Percentiles rank a stretch among this genome's conserved stretches.
These are phyloP conservation scores for Tortrix viridana DNA, from an alignment of 2,888 invertebrate species.

Conservation along the genomic window DNA sequence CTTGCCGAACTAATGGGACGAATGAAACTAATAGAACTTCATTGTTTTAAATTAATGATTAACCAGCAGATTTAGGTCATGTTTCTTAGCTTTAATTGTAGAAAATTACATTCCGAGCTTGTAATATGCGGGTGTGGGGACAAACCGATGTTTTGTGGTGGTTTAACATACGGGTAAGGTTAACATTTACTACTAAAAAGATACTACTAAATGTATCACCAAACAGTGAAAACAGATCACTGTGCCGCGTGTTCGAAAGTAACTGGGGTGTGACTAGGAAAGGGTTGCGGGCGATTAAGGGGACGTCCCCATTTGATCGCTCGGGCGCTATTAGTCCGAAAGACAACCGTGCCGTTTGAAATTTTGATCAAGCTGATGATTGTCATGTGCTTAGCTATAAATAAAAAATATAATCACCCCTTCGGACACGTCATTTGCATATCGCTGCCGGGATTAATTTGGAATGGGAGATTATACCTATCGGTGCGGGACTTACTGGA, in stretches of 20 bases:
- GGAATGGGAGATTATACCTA: constrained; percentile 31
- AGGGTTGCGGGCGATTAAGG: constrained; percentile 74
- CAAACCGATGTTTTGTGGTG: neutral
- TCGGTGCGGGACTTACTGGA: constrained; percentile 6
- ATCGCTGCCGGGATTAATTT: constrained; percentile 38
- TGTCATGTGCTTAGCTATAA: constrained; percentile 24
- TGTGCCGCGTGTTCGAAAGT: constrained; percentile 53
- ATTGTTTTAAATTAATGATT: constrained; percentile 54
- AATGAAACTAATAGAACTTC: constrained; percentile 72
- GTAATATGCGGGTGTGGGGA: constrained; percentile 29
- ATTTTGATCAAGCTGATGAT: constrained; percentile 31
- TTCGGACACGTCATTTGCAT: constrained; percentile 37
- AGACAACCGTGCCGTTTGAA: constrained; percentile 27
- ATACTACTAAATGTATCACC: neutral
- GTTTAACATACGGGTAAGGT: constrained; percentile 4
- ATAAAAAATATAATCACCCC: constrained; percentile 34
- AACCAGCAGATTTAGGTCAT: constrained; percentile 29
- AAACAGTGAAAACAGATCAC: constrained; percentile 50
- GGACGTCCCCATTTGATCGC: constrained; percentile 61
- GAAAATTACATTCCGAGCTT: constrained; percentile 16
- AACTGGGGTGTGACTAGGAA: constrained; percentile 70
- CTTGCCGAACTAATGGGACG: constrained; percentile 64
- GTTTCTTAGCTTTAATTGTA: constrained; percentile 26
- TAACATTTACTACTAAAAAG: neutral
- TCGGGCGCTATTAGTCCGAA: constrained; percentile 42